A percentile compares a stretch with the other conserved stretches of the same genome.
phyloP scores from a whole-genome alignment of 2,888 invertebrate genomes.

The Nebria salina region DNA sequence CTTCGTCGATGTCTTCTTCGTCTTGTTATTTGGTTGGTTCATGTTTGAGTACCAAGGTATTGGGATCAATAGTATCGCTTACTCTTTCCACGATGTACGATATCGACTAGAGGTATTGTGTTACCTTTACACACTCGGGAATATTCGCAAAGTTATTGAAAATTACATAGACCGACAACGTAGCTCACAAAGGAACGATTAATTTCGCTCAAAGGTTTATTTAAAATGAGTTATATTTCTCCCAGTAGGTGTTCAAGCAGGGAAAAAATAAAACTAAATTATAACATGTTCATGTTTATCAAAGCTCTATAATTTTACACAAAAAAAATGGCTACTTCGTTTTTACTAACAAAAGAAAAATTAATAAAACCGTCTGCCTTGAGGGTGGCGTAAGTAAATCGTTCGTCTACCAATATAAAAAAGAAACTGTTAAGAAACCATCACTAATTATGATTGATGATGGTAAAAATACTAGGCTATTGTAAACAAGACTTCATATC shows the following conservation, averaged over 20 bases:
- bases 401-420: constrained; percentile 17
- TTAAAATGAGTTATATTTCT: background rate
- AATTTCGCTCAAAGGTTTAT: background rate
- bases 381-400: constrained; percentile 22
- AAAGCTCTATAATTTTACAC: background rate
- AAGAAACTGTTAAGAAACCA: constrained; percentile 25
- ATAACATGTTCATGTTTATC: background rate
- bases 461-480: constrained; percentile 23
- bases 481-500: constrained; percentile 38
- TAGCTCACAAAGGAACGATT: background rate
- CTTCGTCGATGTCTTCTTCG: too few species aligned
- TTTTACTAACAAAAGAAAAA: constrained; percentile 25
- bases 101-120: background rate
- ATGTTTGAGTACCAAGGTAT: background rate
- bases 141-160: background rate
- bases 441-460: constrained; percentile 45
- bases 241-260: background rate
- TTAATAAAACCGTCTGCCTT: constrained; percentile 38
- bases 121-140: background rate
- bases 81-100: background rate
- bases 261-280: background rate
- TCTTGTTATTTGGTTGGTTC: background rate
- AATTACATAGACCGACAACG: background rate
- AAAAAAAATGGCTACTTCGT: background rate
- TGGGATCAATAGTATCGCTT: background rate